Conservation (phyloP, 1,140 invertebrate species). For the Drosophila erecta region DNA sequence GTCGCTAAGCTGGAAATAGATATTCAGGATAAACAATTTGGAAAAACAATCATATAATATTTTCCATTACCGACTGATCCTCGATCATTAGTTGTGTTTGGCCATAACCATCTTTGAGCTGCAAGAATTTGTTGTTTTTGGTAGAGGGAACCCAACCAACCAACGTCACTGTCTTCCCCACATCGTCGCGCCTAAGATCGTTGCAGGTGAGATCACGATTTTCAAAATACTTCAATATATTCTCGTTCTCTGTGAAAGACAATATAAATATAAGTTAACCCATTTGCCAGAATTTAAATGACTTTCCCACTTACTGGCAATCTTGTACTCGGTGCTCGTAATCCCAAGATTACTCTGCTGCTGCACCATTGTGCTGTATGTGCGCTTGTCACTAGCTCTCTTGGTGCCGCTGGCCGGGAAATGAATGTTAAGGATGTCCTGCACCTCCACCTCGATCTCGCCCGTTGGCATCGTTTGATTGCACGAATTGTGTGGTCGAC, state of each 20-base stretch:
- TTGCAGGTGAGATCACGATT: constrained; percentile 90
- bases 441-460: constrained; percentile 84
- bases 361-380: constrained; percentile 74
- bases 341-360: constrained; percentile 73
- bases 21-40: neutral
- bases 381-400: constrained; percentile 70
- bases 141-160: constrained; percentile 91
- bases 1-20: constrained; percentile 58
- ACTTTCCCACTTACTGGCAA: constrained; percentile 64
- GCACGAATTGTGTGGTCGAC: constrained; percentile 73
- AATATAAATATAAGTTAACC: too few species aligned
- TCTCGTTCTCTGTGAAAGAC: constrained; percentile 72
- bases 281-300: neutral
- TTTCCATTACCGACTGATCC: constrained; percentile 71
- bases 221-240: constrained; percentile 85
- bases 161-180: constrained; percentile 88
- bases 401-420: constrained; percentile 67
- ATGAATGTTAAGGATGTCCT: constrained; percentile 82
- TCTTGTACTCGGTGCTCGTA: constrained; percentile 83
- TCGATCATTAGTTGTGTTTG: constrained; percentile 89
- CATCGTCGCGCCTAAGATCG: constrained; percentile 87
- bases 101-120: constrained; percentile 91
- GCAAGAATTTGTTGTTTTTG: constrained; percentile 88
- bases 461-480: constrained; percentile 85
- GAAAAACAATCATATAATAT: too few species aligned